Conservation (phyloP, 37 sponge, comb jelly and placozoan species). For the Hexactinellida sp. region DNA sequence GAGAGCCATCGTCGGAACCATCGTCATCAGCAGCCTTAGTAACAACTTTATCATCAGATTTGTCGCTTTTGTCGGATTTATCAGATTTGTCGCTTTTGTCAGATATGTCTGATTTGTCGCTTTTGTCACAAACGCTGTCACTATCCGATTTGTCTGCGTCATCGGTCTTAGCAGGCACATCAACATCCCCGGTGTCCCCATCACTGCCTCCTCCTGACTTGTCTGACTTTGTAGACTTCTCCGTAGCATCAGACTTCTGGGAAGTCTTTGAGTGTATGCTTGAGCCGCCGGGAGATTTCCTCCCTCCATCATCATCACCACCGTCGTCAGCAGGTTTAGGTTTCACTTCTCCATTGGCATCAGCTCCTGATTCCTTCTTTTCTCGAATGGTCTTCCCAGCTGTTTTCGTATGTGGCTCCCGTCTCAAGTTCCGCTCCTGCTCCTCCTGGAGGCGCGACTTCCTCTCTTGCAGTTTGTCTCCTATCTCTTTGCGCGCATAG, state of each 20-base stretch:
- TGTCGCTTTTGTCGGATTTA: background rate
- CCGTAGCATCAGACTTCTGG: background rate
- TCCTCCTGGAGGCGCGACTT: background rate
- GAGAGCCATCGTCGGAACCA: background rate
- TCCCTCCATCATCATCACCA: background rate
- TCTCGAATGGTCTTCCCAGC: background rate
- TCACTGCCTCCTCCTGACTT: background rate
- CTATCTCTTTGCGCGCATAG: slow-evolving; percentile 6
- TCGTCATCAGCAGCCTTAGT: background rate
- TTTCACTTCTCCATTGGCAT: background rate
- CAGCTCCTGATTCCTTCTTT: background rate
- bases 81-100: slow-evolving; percentile 4
- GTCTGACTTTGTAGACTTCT: background rate
- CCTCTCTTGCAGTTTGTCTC: background rate
- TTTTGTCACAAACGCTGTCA: background rate
- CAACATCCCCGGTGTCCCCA: background rate
- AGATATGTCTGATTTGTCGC: background rate
- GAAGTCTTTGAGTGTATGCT: background rate
- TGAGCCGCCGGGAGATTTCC: background rate
- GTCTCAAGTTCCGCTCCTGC: background rate
- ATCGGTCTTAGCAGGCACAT: background rate
- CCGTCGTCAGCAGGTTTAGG: background rate
- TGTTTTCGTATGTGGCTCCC: background rate
- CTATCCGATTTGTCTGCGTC: background rate
- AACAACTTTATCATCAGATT: background rate